phyloP scores from a whole-genome alignment of 2,113 vertebrate species.

The Nannospalax galili region DNA sequence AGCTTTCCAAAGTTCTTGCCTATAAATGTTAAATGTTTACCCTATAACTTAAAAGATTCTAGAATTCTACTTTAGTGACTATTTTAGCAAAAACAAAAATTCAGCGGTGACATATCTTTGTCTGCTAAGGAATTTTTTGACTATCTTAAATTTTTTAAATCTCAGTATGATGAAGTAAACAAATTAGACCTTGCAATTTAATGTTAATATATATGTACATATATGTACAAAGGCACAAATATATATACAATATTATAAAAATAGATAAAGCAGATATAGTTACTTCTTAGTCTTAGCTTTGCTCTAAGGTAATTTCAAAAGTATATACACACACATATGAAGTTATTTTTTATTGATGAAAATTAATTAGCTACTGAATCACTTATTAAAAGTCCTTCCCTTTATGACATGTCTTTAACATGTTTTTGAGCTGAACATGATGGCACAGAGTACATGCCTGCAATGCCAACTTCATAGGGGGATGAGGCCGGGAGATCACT shows the following conservation, averaged over 20 bases:
- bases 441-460: too few relatives aligned
- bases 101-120: not conserved
- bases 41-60: not conserved
- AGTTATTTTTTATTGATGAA: not conserved
- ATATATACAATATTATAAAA: not conserved
- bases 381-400: not conserved
- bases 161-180: not conserved
- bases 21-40: not conserved
- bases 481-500: not conserved
- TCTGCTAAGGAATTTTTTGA: not conserved
- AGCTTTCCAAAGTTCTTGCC: not conserved
- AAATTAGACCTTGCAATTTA: not conserved
- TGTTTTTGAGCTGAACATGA: too few relatives aligned
- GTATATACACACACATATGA: not conserved
- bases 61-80: not conserved
- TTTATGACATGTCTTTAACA: not conserved
- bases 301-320: not conserved
- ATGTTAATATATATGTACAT: not conserved
- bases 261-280: not conserved
- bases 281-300: not conserved
- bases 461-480: not conserved
- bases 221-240: too few relatives aligned
- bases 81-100: not conserved
- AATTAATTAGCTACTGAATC: not conserved
- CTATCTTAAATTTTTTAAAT: constrained; percentile 44